A percentile compares a stretch with the other conserved stretches of the same genome.
These are phyloP conservation scores for Porites rus DNA, from an alignment of 92 coral and sea anemone species.

Conservation along the genomic window DNA sequence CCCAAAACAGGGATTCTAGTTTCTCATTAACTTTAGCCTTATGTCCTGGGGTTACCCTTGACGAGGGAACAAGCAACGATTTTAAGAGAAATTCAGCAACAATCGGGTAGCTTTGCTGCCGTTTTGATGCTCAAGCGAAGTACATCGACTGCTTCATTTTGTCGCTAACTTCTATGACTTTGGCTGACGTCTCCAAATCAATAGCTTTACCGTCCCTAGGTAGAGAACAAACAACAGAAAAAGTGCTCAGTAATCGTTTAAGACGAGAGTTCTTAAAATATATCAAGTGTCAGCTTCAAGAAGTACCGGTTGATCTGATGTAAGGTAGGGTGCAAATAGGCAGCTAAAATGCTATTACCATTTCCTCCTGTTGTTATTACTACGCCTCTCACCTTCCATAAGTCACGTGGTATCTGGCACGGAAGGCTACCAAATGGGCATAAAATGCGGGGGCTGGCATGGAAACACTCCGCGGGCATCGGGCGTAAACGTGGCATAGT, in stretches of 20 bases:
- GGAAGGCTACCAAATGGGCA: constrained; percentile 94
- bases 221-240: background rate
- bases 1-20: too few relatives aligned
- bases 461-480: constrained; percentile 95
- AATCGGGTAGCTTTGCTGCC: background rate
- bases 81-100: too few relatives aligned
- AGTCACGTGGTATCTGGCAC: constrained; percentile 67
- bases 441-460: constrained; percentile 98
- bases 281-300: too few relatives aligned
- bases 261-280: too few relatives aligned
- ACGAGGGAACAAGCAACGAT: too few relatives aligned
- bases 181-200: background rate
- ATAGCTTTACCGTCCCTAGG: background rate
- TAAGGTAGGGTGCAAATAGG: too few relatives aligned
- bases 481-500: constrained; percentile 94
- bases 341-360: too few relatives aligned
- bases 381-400: background rate
- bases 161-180: background rate
- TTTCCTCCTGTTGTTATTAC: too few relatives aligned
- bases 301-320: too few relatives aligned
- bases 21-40: too few relatives aligned
- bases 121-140: background rate
- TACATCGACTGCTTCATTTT: background rate
- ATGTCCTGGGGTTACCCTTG: too few relatives aligned
- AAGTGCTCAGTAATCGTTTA: background rate